phyloP scores from a whole-genome alignment of 2,888 invertebrate species.

The Eretmocerus hayati region DNA sequence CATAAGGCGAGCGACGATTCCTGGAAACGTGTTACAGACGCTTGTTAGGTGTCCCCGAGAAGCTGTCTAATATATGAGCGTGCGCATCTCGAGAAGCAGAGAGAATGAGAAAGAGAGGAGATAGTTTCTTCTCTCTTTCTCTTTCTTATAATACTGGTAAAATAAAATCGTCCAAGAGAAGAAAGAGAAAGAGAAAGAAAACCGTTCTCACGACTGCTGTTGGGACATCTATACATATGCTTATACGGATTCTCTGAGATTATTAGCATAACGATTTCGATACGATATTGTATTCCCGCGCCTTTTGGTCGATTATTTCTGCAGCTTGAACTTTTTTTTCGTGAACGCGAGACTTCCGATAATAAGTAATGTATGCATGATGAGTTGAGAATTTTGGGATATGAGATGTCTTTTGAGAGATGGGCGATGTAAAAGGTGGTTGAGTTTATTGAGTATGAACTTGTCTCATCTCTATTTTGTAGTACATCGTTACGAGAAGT shows the following conservation, averaged over 20 bases:
- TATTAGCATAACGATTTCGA: constrained; percentile 21
- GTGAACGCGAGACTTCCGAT: too few species aligned
- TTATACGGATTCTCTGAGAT: neutral
- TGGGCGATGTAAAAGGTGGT: too few species aligned
- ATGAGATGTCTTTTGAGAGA: too few species aligned
- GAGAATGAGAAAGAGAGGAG: constrained; percentile 14
- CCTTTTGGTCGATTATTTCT: too few species aligned
- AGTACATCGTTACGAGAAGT: too few species aligned
- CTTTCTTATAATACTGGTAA: neutral
- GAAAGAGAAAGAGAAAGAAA: constrained; percentile 8
- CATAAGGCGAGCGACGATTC: constrained; percentile 27
- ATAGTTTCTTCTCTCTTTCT: constrained; percentile 21
- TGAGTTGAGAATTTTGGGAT: too few species aligned
- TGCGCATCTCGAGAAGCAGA: neutral
- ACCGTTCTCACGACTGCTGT: neutral
- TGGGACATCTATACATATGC: neutral
- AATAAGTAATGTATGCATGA: too few species aligned
- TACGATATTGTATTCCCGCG: neutral
- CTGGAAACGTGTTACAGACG: constrained; percentile 43
- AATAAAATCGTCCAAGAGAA: neutral
- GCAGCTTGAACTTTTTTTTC: too few species aligned
- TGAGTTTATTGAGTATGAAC: too few species aligned
- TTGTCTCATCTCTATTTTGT: too few species aligned
- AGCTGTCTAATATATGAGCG: constrained; percentile 43
- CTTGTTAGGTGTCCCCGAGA: constrained; percentile 43